These are phyloP conservation scores for Colletes latitarsis DNA, from an alignment of 1,140 invertebrate species.

Conservation along the genomic window DNA sequence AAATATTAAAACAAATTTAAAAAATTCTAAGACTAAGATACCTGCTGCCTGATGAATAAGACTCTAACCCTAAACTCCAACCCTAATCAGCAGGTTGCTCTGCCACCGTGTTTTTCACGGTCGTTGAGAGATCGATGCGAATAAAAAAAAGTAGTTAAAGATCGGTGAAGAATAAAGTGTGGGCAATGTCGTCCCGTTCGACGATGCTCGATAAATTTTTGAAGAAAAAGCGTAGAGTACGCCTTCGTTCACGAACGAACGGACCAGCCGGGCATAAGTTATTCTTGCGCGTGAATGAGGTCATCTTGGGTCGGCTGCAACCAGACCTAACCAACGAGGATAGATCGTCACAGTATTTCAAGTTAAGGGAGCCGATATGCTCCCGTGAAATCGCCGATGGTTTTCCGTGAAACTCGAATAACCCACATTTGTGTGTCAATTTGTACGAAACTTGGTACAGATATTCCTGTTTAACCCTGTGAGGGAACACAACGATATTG, in stretches of 20 bases:
- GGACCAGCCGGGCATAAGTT: conserved; percentile 63
- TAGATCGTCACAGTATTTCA: conserved; percentile 51
- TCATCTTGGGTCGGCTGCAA: conserved; percentile 68
- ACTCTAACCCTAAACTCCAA: too few species aligned
- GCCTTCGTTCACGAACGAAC: conserved; percentile 20
- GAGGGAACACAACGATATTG: background rate
- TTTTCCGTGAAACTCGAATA: background rate
- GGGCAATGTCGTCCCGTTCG: background rate
- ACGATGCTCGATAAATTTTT: conserved; percentile 33
- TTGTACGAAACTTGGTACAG: background rate
- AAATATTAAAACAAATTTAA: too few species aligned
- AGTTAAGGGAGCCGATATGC: conserved; percentile 52
- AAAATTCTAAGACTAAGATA: too few species aligned
- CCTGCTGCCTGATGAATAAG: too few species aligned
- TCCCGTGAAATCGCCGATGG: background rate
- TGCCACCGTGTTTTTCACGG: too few species aligned
- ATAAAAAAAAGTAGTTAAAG: too few species aligned
- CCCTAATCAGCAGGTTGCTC: too few species aligned
- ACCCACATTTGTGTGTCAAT: background rate
- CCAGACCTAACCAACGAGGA: conserved; percentile 50
- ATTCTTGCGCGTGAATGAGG: conserved; percentile 72
- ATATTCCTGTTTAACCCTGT: too few species aligned
- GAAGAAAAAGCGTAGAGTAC: conserved; percentile 43
- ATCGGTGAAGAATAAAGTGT: too few species aligned
- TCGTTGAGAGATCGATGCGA: too few species aligned